Conservation (phyloP, 2,113 vertebrate species). For the Charadrius vociferus region DNA sequence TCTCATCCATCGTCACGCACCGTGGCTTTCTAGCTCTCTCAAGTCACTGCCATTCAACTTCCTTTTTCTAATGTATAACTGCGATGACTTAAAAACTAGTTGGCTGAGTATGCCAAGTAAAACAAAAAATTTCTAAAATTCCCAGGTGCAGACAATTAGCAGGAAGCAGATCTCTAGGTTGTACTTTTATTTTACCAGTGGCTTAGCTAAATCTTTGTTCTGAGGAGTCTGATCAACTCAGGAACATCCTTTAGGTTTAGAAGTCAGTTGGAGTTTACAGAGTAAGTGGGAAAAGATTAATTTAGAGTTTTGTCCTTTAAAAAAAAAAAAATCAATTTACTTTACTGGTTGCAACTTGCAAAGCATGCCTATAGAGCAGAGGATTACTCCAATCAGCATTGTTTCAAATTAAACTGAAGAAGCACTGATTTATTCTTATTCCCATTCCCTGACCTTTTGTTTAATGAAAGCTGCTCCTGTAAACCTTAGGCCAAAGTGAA, state of each 20-base stretch:
- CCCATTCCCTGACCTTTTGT: neutral
- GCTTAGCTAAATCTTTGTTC: neutral
- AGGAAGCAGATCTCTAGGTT: neutral
- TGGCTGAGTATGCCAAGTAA: neutral
- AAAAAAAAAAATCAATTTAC: neutral
- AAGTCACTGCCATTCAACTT: neutral
- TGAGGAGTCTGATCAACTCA: neutral
- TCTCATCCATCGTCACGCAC: neutral
- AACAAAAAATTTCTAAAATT: neutral
- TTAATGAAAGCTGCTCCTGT: neutral
- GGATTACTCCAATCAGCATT: neutral
- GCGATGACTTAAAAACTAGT: neutral
- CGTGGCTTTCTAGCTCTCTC: neutral
- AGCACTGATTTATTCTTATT: neutral
- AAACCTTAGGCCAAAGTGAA: neutral
- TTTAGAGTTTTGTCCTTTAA: neutral
- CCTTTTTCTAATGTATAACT: neutral
- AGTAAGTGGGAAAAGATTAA: neutral
- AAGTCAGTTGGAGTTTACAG: neutral
- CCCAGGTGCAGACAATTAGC: neutral
- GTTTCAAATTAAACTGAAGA: conserved; percentile 28
- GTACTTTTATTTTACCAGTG: neutral
- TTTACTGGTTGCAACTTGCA: neutral
- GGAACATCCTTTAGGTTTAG: neutral
- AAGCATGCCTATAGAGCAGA: neutral